Conservation (phyloP, 2,113 vertebrate species). For the Crotalus viridis region DNA sequence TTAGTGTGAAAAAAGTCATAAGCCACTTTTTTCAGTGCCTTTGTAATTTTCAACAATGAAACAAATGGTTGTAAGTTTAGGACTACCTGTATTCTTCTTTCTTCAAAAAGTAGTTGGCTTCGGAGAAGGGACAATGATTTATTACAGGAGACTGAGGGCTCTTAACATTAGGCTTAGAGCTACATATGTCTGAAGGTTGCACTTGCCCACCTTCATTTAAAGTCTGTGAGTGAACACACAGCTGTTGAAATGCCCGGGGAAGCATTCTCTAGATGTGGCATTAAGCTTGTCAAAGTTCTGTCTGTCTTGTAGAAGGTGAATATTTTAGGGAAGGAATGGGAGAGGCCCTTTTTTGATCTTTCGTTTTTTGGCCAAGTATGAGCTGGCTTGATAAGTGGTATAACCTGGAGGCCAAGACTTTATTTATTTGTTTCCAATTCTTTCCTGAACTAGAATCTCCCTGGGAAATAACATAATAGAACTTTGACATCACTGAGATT, state of each 20-base stretch:
- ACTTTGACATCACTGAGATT: constrained; percentile 40
- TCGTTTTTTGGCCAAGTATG: constrained; percentile 15
- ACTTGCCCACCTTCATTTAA: background rate
- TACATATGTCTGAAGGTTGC: background rate
- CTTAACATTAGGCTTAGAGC: background rate
- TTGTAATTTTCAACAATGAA: background rate
- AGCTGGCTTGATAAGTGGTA: constrained; percentile 45
- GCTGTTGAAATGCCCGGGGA: background rate
- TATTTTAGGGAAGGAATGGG: background rate
- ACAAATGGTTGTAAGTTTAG: background rate
- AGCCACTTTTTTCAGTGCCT: background rate
- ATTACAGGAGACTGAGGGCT: background rate
- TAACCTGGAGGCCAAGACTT: constrained; percentile 40
- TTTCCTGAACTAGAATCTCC: constrained; percentile 52
- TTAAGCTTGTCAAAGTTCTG: constrained; percentile 36
- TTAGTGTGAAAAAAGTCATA: background rate
- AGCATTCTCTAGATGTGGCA: background rate
- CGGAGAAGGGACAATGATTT: background rate
- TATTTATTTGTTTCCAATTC: constrained; percentile 54
- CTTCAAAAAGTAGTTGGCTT: background rate
- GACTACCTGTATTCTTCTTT: background rate
- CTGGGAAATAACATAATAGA: constrained; percentile 45
- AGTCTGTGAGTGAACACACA: background rate
- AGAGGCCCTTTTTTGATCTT: background rate
- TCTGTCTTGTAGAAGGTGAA: background rate